A percentile compares a stretch with the other conserved stretches of the same genome.
Evolutionary conservation across 2,888 invertebrate species (phyloP).

Genomic region (Pseudococcus jackbeardsleyi): DNA sequence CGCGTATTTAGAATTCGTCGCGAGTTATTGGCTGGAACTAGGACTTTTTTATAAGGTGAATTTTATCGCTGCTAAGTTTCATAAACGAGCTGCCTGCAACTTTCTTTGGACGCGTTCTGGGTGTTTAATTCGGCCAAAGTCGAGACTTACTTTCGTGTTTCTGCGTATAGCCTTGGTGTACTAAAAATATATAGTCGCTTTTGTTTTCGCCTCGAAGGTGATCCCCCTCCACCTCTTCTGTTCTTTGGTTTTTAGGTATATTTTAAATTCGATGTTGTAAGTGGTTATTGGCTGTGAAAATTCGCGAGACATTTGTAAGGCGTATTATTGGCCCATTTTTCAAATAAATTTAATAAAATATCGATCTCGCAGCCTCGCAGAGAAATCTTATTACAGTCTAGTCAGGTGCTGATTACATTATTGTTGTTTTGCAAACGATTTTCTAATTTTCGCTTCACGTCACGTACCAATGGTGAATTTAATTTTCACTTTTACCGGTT

Average conservation of each 20-base stretch:
- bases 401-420: slow-evolving; percentile 22
- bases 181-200: too few relatives aligned
- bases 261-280: background rate
- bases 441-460: background rate
- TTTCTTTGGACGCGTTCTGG: background rate
- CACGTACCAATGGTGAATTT: slow-evolving; percentile 46
- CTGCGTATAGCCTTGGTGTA: too few relatives aligned
- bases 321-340: background rate
- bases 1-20: background rate
- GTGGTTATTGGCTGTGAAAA: background rate
- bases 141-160: too few relatives aligned
- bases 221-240: too few relatives aligned
- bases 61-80: background rate
- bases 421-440: slow-evolving; percentile 38
- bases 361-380: background rate
- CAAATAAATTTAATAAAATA: background rate
- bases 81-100: background rate
- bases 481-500: slow-evolving; percentile 12
- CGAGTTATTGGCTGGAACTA: background rate
- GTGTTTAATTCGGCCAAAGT: background rate
- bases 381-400: background rate
- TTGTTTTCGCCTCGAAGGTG: too few relatives aligned
- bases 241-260: too few relatives aligned
- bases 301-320: background rate
- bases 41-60: background rate